Conservation (phyloP, 2,113 vertebrate genomes). For the Callocephalon fimbriatum region DNA sequence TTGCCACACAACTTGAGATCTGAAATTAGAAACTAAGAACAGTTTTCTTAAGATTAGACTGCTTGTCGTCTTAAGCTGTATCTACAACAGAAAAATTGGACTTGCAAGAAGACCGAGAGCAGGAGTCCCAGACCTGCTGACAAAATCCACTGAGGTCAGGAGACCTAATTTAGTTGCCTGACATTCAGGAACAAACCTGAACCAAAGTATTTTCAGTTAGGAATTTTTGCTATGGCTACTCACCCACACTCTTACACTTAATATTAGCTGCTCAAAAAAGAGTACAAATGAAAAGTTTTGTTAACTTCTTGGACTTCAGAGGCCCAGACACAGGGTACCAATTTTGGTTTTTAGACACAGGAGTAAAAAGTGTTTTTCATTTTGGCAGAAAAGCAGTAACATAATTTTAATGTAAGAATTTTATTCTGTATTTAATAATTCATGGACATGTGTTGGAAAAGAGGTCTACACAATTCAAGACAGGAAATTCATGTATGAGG, state of each 20-base stretch:
- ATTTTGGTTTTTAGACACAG: background rate
- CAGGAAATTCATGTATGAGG: background rate
- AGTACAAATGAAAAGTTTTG: background rate
- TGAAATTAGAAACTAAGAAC: background rate
- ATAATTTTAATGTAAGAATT: background rate
- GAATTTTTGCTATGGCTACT: background rate
- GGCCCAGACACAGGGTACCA: background rate
- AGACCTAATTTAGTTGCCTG: background rate
- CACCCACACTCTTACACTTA: background rate
- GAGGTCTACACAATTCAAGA: background rate
- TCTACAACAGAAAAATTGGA: background rate
- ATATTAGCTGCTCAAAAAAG: background rate
- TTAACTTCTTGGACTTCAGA: background rate
- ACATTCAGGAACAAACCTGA: background rate
- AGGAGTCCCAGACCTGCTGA: background rate
- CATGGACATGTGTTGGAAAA: background rate
- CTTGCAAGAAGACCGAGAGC: background rate
- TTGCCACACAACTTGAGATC: background rate
- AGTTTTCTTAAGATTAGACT: background rate
- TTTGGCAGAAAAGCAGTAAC: background rate
- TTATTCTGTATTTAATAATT: constrained; percentile 3
- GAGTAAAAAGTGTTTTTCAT: background rate
- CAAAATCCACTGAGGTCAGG: background rate
- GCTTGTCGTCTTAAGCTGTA: background rate
- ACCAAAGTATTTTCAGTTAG: background rate